Evolutionary conservation across 2,113 vertebrate species (phyloP), one percentile per base, ranked within the genome.

Genomic region (Bubo bubo): DNA sequence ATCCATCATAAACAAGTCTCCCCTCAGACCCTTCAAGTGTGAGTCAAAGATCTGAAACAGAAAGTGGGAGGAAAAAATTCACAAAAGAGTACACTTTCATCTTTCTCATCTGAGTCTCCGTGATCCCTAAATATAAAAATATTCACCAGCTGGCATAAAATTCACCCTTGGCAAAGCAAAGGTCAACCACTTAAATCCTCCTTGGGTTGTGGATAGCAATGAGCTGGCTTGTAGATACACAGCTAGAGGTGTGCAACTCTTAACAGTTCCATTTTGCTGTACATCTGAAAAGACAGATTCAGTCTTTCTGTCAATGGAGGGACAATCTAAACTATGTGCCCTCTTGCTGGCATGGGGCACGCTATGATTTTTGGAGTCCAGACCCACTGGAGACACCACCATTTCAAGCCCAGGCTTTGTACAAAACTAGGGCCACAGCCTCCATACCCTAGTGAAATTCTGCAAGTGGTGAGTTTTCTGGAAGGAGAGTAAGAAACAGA

Each of bases 301-400:
- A 34, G 12, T 32, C 43, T 43, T 37, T 19, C 1, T 39, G 52
- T n/a, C 32, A 35, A 0, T 9, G 4, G 9, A 79, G 13, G 1
- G 4, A 5, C 35, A 77, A 20, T 11, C 66, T 26, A 55, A 87
- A 17, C 19, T 49, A 41, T 12, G 6, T 8, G 20, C 12, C 6
- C 1, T 45, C 10, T 84, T 8, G 13, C 24, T 8, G 12, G 59
- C 28, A 63, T 22, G 5, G 3, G 27, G 41, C 28, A 79, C 28
- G 12, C 19, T 52, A 32, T 32, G 41, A 32, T 35, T 63, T 47
- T 50, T 64, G 30, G 12, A 86, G 10, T 59, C 32, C 87, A 80
- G 55, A 87, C 5, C 5, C 22, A 28, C 32, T 71, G 47, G 11
- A 91, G 9, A 45, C 8, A 82, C 14, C 13, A 71, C 0, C 3